These are phyloP conservation scores for Silurus meridionalis DNA, from an alignment of 2,113 vertebrate species.

Conservation along the genomic window DNA sequence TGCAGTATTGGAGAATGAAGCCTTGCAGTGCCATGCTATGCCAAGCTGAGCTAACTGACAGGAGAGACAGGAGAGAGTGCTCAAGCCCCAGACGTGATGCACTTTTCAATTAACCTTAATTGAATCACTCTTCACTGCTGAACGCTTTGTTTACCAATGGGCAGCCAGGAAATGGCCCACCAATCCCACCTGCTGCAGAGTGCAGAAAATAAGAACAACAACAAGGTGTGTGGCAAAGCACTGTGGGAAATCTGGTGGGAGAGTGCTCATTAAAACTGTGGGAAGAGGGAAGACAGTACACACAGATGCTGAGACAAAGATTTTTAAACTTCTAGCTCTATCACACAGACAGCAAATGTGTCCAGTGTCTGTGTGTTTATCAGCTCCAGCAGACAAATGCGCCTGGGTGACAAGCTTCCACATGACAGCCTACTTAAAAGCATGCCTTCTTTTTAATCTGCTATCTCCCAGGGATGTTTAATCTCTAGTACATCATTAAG, in stretches of 20 bases:
- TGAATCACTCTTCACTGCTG: slow-evolving; percentile 52
- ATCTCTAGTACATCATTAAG: slow-evolving; percentile 42
- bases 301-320: slow-evolving; percentile 31
- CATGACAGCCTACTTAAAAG: slow-evolving; percentile 31
- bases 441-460: slow-evolving; percentile 33
- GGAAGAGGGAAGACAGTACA: slow-evolving; percentile 14
- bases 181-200: slow-evolving; percentile 37
- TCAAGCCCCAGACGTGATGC: slow-evolving; percentile 42
- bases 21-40: slow-evolving; percentile 18
- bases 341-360: slow-evolving; percentile 31
- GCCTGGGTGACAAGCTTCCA: slow-evolving; percentile 34
- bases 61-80: slow-evolving; percentile 12
- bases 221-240: slow-evolving; percentile 21
- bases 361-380: slow-evolving; percentile 7
- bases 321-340: slow-evolving; percentile 41
- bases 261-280: slow-evolving; percentile 50
- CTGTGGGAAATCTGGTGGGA: slow-evolving; percentile 27
- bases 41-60: slow-evolving; percentile 39
- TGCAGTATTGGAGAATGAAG: slow-evolving; percentile 14
- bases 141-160: slow-evolving; percentile 57
- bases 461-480: slow-evolving; percentile 38
- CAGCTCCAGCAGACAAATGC: slow-evolving; percentile 30
- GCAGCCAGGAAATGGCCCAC: slow-evolving; percentile 40
- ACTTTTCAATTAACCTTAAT: slow-evolving; percentile 66
- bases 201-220: slow-evolving; percentile 28